These are phyloP conservation scores for Gobionotothen gibberifrons DNA, from an alignment of 2,797 vertebrate species.

Conservation along the genomic window DNA sequence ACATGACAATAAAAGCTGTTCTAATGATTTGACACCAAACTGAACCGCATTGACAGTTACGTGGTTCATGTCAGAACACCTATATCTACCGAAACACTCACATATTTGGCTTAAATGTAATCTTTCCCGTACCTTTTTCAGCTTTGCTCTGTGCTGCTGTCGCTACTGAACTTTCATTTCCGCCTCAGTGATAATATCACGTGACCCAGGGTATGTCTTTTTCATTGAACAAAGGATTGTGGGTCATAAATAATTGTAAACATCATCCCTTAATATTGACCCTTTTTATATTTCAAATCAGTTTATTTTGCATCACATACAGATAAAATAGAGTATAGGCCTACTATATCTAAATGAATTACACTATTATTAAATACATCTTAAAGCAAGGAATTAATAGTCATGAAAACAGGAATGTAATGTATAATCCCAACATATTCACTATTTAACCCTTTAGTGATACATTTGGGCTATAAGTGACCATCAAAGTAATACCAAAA, in stretches of 20 bases:
- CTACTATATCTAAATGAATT: neutral
- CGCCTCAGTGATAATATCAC: conserved; percentile 80
- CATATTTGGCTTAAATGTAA: neutral
- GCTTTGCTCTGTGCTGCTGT: conserved; percentile 72
- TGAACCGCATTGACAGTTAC: neutral
- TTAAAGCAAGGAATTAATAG: neutral
- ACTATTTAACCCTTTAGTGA: neutral
- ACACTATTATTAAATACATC: neutral
- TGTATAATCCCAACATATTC: no score
- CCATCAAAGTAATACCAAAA: no score
- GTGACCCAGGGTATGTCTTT: conserved; percentile 63
- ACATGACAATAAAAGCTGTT: conserved; percentile 46
- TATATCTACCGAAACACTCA: conserved; percentile 14
- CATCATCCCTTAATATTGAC: neutral
- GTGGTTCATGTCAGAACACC: neutral
- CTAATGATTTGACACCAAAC: conserved; percentile 1
- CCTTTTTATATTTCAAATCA: neutral
- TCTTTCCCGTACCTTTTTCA: conserved; percentile 75
- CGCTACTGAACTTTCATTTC: conserved; percentile 84
- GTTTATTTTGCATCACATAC: neutral
- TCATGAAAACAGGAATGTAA: neutral
- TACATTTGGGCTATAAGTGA: neutral
- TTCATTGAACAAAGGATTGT: conserved; percentile 63
- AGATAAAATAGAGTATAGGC: neutral
- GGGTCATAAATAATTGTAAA: conserved; percentile 46